phyloP scores from a whole-genome alignment of 2,113 vertebrate species.

The Trichechus manatus region DNA sequence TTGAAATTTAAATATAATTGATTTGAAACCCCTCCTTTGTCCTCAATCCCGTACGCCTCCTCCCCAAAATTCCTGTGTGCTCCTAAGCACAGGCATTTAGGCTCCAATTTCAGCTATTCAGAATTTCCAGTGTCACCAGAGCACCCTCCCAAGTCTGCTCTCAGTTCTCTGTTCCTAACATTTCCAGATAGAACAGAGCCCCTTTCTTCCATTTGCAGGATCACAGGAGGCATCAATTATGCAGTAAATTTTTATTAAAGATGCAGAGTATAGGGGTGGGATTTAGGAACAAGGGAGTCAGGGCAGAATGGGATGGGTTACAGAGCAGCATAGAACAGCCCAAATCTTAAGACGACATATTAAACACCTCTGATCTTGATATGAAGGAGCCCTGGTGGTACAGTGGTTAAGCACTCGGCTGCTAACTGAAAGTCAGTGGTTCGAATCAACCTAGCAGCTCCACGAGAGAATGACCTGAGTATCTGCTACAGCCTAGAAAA shows the following conservation, averaged over 20 bases:
- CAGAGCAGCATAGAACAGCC: not conserved
- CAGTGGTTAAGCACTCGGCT: not conserved
- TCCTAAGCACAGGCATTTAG: not conserved
- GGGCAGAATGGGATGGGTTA: not conserved
- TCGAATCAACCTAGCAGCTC: not conserved
- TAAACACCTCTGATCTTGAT: not conserved
- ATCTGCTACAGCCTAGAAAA: not conserved
- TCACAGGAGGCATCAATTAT: not conserved
- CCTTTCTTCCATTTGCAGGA: not conserved
- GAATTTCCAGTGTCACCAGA: not conserved
- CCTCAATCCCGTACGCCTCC: not conserved
- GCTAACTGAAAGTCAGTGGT: too few species aligned
- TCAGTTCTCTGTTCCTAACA: not conserved
- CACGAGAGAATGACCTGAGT: not conserved
- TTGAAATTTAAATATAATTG: not conserved
- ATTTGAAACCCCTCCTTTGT: not conserved
- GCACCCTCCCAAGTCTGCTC: not conserved
- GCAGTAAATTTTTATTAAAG: not conserved
- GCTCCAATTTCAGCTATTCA: not conserved
- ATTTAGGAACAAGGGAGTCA: not conserved
- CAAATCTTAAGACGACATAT: not conserved
- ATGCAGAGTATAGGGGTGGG: not conserved
- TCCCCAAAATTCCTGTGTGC: not conserved
- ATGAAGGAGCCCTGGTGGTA: too few species aligned
- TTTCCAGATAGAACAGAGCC: not conserved